Evolutionary conservation across 1,140 invertebrate species (phyloP), one percentile per base, ranked within the genome.

Genomic region (Drosophila serrata): DNA sequence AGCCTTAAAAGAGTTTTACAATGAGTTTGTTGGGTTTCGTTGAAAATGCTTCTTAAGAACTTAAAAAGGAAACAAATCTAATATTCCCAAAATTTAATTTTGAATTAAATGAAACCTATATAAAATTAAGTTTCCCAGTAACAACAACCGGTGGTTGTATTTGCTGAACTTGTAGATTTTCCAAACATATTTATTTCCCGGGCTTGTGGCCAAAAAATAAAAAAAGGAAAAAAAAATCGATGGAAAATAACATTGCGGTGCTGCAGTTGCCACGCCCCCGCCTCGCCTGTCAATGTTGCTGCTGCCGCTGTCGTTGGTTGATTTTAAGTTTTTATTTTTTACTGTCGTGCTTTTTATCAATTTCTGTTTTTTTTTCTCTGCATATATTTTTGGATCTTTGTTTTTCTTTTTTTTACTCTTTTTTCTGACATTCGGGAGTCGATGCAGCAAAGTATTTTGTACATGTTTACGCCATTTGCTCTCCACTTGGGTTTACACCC

Each of bases 391-490:
- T 19, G 35, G 15, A 17, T 17, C 40, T 2, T 45, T 13, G 49
- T 57, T 56, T 63, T 12, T 29, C 43, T 67, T 69, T 43, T 51
- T 13, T 19, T 55, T 33, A n/a, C 37, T 12, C 37, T 53, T 67
- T 69, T 43, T 51, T 13, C 27, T 55, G 42, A n/a, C 37, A 53
- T 31, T 22, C 48, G 27, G 59, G 27, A 58, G 65, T 75, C 51
- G 59, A 62, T 67, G 73, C 75, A 65, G 65, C 84, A 87, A 87
- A 79, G 84, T 87, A 87, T 87, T 87, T 87, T 87, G 84, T 88
- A 88, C 84, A 87, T 88, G 84, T 87, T 88, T 87, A 87, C 75
- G 84, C 79, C 84, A 87, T 82, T 79, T 80, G 75, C 62, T 48
- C 80, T 59, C 9, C 62, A 45, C 59, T 49, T 31, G 40, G 17